Evolutionary conservation across 2,113 vertebrate genomes (phyloP), one percentile per base, ranked within the genome.

Genomic region (Tricholaema leucomelas): DNA sequence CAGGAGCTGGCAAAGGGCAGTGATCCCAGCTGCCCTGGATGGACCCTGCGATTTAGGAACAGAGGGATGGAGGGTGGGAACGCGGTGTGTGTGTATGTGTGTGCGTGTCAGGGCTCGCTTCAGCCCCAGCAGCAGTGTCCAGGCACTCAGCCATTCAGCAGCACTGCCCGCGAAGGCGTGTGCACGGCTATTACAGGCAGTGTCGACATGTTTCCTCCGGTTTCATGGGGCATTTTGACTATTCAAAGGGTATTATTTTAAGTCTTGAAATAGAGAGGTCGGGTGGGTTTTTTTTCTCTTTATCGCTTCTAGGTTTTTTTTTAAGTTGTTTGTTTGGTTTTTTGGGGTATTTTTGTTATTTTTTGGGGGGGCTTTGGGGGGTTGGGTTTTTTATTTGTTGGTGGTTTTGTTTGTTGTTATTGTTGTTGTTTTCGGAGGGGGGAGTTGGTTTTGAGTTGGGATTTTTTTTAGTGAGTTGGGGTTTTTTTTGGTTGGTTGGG

Each of bases 211-310:
- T 38, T 86, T 90, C 92, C 88, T 88, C 69, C 7, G 31, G 65
- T 77, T 93, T 88, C 83, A 74, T 85, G 86, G 92, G 66, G 65
- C 56, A 38, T 77, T 83, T 40, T 67, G 65, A 74, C 56, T 83
- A 56, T 25, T 66, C 69, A 84, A 83, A 88, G 73, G 28, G 11
- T 25, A 50, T 50, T 80, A 58, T 80, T 74, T 50, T 69, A 21
- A 83, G 73, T 16, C 52, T 10, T 25, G 30, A 73, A 89, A 64
- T 14, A 74, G 4, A 0, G 4, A 54, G 4, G 28, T 40, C 10
- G 23, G 20, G 1, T n/a, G n/a, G n/a, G 31, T 20, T 30, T 38
- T 24, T 15, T 5, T 12, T 6, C 18, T 8, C 13, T 14, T 28
- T 27, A 20, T 19, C 3, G 6, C 25, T 6, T n/a, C 1, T 56